These are phyloP conservation scores for Microtus richardsoni DNA, from an alignment of 2,113 vertebrate species.

Conservation along the genomic window DNA sequence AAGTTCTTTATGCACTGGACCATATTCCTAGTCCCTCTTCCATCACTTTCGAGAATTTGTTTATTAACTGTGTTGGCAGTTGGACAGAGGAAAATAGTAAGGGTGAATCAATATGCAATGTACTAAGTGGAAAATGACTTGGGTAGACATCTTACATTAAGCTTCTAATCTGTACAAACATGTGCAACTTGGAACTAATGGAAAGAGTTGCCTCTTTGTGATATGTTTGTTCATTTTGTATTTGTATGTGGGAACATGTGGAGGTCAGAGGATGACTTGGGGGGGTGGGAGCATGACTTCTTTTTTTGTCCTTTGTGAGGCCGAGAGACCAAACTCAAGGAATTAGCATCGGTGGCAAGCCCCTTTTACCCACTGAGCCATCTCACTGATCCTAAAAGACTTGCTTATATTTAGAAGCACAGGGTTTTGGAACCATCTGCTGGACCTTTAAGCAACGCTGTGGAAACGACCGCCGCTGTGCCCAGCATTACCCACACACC, in stretches of 20 bases:
- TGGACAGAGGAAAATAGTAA: background rate
- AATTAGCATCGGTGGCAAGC: background rate
- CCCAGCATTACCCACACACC: background rate
- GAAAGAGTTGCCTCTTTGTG: background rate
- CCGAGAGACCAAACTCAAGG: background rate
- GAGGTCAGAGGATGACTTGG: background rate
- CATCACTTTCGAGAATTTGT: background rate
- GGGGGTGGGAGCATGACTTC: too few relatives aligned
- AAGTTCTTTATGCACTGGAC: too few relatives aligned
- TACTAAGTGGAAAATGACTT: background rate
- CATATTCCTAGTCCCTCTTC: background rate
- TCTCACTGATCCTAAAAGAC: background rate
- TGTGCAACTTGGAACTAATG: background rate
- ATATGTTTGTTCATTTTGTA: background rate
- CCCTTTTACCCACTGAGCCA: background rate
- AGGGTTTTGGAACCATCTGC: background rate
- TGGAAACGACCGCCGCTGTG: background rate
- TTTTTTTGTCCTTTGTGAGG: background rate
- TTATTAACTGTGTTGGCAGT: background rate
- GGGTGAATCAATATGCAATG: slow-evolving; percentile 16
- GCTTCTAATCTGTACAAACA: background rate
- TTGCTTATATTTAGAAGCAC: background rate
- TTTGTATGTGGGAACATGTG: background rate
- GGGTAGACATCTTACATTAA: slow-evolving; percentile 20
- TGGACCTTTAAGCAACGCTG: background rate